Conservation (phyloP, 1,140 invertebrate species). For the Drosophila ohnishii region DNA sequence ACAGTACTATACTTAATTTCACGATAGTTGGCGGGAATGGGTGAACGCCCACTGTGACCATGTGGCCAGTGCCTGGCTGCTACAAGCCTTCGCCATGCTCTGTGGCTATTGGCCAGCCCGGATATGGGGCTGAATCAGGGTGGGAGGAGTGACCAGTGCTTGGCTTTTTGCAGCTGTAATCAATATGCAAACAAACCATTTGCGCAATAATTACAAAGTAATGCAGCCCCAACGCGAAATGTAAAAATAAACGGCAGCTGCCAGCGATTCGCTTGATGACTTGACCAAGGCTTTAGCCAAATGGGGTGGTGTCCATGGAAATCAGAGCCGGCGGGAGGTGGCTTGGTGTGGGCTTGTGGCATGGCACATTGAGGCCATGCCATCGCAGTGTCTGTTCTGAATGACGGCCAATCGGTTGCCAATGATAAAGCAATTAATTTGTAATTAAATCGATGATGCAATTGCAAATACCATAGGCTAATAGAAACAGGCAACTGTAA, state of each 20-base stretch:
- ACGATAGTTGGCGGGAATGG: neutral
- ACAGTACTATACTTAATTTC: neutral
- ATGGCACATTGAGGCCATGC: slow-evolving; percentile 55
- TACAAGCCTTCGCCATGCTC: slow-evolving; percentile 1
- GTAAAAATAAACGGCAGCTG: slow-evolving; percentile 77
- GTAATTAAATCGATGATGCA: slow-evolving; percentile 81
- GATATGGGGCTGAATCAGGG: neutral
- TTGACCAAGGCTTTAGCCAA: slow-evolving; percentile 21
- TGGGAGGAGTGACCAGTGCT: slow-evolving; percentile 20
- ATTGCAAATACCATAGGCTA: slow-evolving; percentile 63
- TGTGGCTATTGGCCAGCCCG: slow-evolving; percentile 1
- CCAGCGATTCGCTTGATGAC: slow-evolving; percentile 64
- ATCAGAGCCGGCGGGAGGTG: neutral
- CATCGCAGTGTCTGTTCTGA: slow-evolving; percentile 15
- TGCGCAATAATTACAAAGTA: slow-evolving; percentile 80
- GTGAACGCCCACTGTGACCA: no score
- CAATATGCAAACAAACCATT: slow-evolving; percentile 81
- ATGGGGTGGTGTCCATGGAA: slow-evolving; percentile 15
- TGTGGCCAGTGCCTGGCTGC: neutral
- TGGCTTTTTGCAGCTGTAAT: slow-evolving; percentile 78
- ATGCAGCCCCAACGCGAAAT: slow-evolving; percentile 67
- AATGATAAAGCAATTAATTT: slow-evolving; percentile 83
- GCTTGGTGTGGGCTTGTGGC: slow-evolving; percentile 21
- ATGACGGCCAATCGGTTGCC: slow-evolving; percentile 58
- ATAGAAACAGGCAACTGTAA: slow-evolving; percentile 64